These are phyloP conservation scores for Alviniconcha marisindica DNA, from an alignment of 1,140 invertebrate genomes.

Conservation along the genomic window DNA sequence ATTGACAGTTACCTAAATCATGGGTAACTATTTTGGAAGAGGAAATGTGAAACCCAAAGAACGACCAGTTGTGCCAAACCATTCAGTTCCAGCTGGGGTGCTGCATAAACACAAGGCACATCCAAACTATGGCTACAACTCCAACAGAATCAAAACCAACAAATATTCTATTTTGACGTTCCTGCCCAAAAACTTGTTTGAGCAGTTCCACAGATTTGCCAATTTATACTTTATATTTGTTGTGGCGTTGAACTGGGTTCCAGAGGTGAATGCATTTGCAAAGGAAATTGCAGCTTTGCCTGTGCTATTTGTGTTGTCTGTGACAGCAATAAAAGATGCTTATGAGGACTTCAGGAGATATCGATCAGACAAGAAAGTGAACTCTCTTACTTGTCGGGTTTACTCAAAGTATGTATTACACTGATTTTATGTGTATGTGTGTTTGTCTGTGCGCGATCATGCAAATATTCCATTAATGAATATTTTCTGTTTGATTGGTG, in stretches of 20 bases:
- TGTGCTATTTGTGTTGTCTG: constrained; percentile 87
- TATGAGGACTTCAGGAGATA: constrained; percentile 95
- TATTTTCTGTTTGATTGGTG: no score
- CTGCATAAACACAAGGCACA: constrained; percentile 82
- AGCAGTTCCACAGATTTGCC: constrained; percentile 98
- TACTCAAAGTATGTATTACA: constrained; percentile 90
- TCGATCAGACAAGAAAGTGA: constrained; percentile 93
- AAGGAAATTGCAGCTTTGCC: constrained; percentile 96
- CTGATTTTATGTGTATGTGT: background rate
- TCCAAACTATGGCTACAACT: constrained; percentile 85
- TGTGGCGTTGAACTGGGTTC: constrained; percentile 95
- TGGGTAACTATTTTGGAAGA: constrained; percentile 32
- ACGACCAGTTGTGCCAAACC: constrained; percentile 72
- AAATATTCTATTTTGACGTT: constrained; percentile 97
- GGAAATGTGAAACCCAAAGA: constrained; percentile 54
- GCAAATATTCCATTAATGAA: no score
- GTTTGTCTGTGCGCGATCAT: no score
- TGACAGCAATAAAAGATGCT: constrained; percentile 98
- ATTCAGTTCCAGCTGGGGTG: constrained; percentile 66
- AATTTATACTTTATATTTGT: constrained; percentile 99
- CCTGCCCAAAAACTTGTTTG: constrained; percentile 96
- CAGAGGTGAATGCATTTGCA: constrained; percentile 92
- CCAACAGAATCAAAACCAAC: constrained; percentile 82
- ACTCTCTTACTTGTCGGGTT: constrained; percentile 93
- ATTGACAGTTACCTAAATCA: constrained; percentile 1